A percentile compares a stretch with the other conserved stretches of the same genome.
These are phyloP conservation scores for Cephalopholis sonnerati DNA, from an alignment of 2,113 vertebrate genomes.

Conservation along the genomic window DNA sequence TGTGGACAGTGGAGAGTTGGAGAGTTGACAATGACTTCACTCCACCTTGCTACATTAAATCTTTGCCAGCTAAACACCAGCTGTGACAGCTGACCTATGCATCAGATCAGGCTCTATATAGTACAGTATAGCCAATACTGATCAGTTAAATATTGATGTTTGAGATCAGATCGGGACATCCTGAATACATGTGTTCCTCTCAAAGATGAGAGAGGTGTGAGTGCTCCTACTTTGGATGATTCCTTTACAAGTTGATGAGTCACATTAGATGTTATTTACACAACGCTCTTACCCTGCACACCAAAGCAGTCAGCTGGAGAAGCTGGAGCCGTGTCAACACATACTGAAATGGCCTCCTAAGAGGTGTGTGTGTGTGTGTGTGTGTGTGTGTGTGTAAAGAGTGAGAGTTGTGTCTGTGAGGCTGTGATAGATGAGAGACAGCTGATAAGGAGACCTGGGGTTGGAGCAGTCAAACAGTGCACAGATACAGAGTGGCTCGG, in stretches of 20 bases:
- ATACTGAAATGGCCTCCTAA: conserved; percentile 39
- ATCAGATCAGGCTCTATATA: too few relatives aligned
- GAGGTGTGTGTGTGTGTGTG: conserved; percentile 19
- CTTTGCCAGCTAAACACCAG: too few relatives aligned
- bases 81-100: too few relatives aligned
- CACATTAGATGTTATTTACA: conserved; percentile 61
- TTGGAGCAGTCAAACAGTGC: conserved; percentile 73
- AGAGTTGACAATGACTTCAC: too few relatives aligned
- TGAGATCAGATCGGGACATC: too few relatives aligned
- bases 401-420: conserved; percentile 59
- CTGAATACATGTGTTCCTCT: background rate
- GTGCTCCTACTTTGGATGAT: conserved; percentile 26
- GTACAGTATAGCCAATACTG: too few relatives aligned
- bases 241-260: conserved; percentile 55
- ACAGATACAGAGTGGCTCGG: conserved; percentile 64
- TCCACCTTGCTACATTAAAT: too few relatives aligned
- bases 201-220: background rate
- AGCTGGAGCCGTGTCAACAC: conserved; percentile 48
- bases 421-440: conserved; percentile 72
- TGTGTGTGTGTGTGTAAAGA: conserved; percentile 25
- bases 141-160: too few relatives aligned
- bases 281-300: conserved; percentile 28
- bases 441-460: conserved; percentile 78
- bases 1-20: too few relatives aligned
- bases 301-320: conserved; percentile 54